Conservation (phyloP, 2,888 invertebrate species). For the Sepiola atlantica region DNA sequence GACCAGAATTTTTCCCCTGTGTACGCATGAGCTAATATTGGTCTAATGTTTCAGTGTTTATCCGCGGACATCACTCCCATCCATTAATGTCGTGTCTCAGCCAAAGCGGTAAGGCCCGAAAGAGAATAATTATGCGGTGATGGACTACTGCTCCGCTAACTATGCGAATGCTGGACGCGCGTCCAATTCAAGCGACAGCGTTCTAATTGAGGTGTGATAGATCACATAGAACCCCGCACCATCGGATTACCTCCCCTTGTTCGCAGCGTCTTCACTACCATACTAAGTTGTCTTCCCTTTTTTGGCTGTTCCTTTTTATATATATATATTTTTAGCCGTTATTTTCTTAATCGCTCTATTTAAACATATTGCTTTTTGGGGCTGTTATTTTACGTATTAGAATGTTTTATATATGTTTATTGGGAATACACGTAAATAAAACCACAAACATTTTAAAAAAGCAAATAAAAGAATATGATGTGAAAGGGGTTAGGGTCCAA, state of each 20-base stretch:
- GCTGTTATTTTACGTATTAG: neutral
- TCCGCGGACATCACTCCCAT: conserved; percentile 38
- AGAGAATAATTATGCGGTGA: conserved; percentile 43
- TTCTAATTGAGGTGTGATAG: conserved; percentile 45
- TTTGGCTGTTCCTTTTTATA: neutral
- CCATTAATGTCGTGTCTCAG: conserved; percentile 46
- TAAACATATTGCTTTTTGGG: neutral
- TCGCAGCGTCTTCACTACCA: neutral
- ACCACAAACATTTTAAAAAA: neutral
- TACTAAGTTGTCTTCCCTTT: neutral
- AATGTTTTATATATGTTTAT: neutral
- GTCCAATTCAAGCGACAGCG: conserved; percentile 32
- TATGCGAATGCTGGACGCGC: neutral
- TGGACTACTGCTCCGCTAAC: conserved; percentile 43
- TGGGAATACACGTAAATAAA: neutral
- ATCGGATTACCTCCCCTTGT: neutral
- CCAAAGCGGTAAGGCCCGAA: neutral
- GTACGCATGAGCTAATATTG: conserved; percentile 46
- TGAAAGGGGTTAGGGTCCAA: neutral
- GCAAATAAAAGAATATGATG: neutral
- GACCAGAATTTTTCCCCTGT: conserved; percentile 39
- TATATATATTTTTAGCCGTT: neutral
- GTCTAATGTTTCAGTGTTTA: conserved; percentile 45
- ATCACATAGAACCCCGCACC: neutral
- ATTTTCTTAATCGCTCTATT: neutral